A percentile compares a stretch with the other conserved stretches of the same genome.
phyloP scores from a whole-genome alignment of 2,113 vertebrate genomes.

The Sus scrofa region T2T-Sscrofa CM000814.6:143248501-143249000 shows the following conservation, averaged over 20 bases:
- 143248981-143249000: conserved; percentile 61
- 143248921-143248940: conserved; percentile 78
- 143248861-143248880: conserved; percentile 40
- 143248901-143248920: conserved; percentile 66
- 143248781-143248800: conserved; percentile 52
- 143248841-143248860: conserved; percentile 57
- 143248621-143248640: conserved; percentile 79
- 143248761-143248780: conserved; percentile 70
- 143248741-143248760: not conserved
- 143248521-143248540: conserved; percentile 77
- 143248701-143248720: conserved; percentile 73
- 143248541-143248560: conserved; percentile 69
- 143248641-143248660: conserved; percentile 82
- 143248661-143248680: conserved; percentile 53
- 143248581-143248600: conserved; percentile 59
- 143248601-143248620: conserved; percentile 75
- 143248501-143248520: conserved; percentile 79
- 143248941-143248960: conserved; percentile 60
- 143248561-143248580: conserved; percentile 73
- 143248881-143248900: conserved; percentile 52
- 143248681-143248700: conserved; percentile 61
- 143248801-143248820: conserved; percentile 50
- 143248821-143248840: conserved; percentile 58
- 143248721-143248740: conserved; percentile 26
- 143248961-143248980: conserved; percentile 69